Base-by-base conservation (phyloP, 2,113 vertebrate species). In the Plecotus auritus region DNA sequence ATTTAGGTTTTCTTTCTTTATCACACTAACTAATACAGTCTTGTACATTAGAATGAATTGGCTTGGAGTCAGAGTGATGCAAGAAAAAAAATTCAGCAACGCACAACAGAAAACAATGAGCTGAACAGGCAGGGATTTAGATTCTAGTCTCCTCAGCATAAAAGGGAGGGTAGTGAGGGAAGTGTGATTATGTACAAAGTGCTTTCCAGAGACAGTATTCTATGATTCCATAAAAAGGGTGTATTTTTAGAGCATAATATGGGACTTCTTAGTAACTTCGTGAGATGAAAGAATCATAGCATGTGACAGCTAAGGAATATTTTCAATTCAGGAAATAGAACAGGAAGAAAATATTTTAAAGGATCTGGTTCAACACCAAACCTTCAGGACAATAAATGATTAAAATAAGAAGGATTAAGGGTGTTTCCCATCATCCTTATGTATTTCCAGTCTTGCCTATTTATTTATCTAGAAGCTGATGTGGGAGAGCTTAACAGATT, bases 241-340 rank as follows among this genome's bases (percentile, higher is more conserved):
- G 1, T 74, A 76, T 49, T 87, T 96, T 95, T 81, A 70, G 51
- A 89, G 26, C 28, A 37, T 59, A 32, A 84, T 76, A 80, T 67
- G 16, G 45, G 7, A 66, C 16, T 94, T 87, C 45, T 59, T 66
- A 87, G 37, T 80, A 85, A 91, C 20, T 81, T 76, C 23, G 32
- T 35, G 40, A 92, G n/a, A 94, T 82, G 32, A 96, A 95, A 76
- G 61, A 70, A 93, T 76, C 26, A 14, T 84, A 80, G 70, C 6
- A 20, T 30, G 0, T 51, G 28, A 89, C 47, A 83, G 7, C 26
- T 86, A 94, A 93, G 64, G 61, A 93, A 95, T 84, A 81, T 86
- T 82, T 96, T 94, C 45, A 91, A 64, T 67, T 94, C 26, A 61
- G n/a, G 94, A 94, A 73, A 82, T 51, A 84, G 40, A 91, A 81